phyloP scores from a whole-genome alignment of 2,888 invertebrate genomes.

The Limenitis camilla region DNA sequence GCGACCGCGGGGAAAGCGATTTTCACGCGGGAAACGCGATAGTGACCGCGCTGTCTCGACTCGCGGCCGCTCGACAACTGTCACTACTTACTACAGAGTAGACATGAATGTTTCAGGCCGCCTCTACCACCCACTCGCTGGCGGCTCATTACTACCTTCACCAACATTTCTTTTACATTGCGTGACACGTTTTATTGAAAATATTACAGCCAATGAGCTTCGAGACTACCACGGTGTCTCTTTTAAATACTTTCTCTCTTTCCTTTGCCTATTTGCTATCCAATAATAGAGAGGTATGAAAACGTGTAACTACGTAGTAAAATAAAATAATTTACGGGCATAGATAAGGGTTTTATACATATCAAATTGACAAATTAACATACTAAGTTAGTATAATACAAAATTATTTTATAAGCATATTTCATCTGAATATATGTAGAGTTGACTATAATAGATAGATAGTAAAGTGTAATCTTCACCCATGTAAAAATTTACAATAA shows the following conservation, averaged over 20 bases:
- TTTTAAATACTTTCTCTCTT: slow-evolving; percentile 9
- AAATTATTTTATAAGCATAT: too few relatives aligned
- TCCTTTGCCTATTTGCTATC: background rate
- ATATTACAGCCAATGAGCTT: slow-evolving; percentile 23
- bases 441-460: too few relatives aligned
- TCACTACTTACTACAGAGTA: slow-evolving; percentile 32
- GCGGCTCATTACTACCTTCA: slow-evolving; percentile 25
- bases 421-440: too few relatives aligned
- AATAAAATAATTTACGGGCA: background rate
- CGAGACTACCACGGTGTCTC: slow-evolving; percentile 18
- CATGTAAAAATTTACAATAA: too few relatives aligned
- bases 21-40: slow-evolving; percentile 71
- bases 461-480: too few relatives aligned
- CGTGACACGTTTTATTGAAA: slow-evolving; percentile 26
- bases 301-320: slow-evolving; percentile 1
- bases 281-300: background rate
- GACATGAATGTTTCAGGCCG: slow-evolving; percentile 30
- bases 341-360: background rate
- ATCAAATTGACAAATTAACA: background rate
- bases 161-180: slow-evolving; percentile 25
- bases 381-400: too few relatives aligned
- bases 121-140: slow-evolving; percentile 28
- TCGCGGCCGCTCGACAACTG: slow-evolving; percentile 58
- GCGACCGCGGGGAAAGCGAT: slow-evolving; percentile 68
- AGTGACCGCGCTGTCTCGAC: slow-evolving; percentile 62